phyloP scores from a whole-genome alignment of 2,888 invertebrate genomes.

The Tipula confusa region DNA sequence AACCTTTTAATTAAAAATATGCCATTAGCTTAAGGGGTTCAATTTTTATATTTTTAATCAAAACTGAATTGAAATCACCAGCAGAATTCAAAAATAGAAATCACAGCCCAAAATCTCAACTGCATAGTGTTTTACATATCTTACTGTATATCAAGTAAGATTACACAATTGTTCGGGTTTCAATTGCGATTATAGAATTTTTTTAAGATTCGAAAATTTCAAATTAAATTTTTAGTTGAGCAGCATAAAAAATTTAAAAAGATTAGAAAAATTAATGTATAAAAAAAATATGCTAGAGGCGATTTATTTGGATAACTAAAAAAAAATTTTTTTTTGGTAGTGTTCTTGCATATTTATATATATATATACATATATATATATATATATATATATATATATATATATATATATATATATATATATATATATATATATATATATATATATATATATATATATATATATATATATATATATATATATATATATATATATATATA shows the following conservation, averaged over 20 bases:
- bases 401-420: too few relatives aligned
- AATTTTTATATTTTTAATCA: too few relatives aligned
- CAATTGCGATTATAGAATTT: neutral
- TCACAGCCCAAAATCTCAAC: too few relatives aligned
- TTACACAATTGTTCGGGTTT: neutral
- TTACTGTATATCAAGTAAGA: neutral
- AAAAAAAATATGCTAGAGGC: neutral
- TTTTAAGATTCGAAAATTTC: neutral
- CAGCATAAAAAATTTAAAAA: neutral
- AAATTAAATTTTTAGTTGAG: neutral
- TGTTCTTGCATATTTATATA: neutral
- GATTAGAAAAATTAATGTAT: neutral
- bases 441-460: neutral
- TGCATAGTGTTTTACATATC: too few relatives aligned
- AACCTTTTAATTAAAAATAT: too few relatives aligned
- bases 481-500: neutral
- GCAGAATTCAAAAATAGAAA: too few relatives aligned
- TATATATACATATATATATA: neutral
- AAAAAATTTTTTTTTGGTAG: too few relatives aligned
- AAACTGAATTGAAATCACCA: too few relatives aligned
- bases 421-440: neutral
- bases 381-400: too few relatives aligned
- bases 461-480: neutral
- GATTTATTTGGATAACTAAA: neutral
- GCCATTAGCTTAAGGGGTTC: too few relatives aligned